phyloP scores from a whole-genome alignment of 2,113 vertebrate species.

The Tinamus guttatus region DNA sequence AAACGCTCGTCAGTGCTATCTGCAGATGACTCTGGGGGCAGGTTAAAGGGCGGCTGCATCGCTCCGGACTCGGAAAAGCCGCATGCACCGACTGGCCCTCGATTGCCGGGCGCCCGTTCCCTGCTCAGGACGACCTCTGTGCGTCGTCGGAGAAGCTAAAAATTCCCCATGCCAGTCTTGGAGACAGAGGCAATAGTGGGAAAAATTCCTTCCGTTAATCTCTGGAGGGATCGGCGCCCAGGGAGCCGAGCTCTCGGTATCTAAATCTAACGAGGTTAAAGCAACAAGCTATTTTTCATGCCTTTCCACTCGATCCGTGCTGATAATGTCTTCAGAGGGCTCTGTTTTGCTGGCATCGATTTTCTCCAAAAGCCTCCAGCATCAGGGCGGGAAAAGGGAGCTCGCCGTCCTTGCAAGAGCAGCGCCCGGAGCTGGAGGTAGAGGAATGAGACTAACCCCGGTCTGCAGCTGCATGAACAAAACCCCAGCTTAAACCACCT shows the following conservation, averaged over 20 bases:
- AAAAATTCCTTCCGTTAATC: neutral
- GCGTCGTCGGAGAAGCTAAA: neutral
- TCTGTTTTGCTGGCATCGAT: neutral
- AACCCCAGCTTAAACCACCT: neutral
- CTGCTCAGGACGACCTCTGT: neutral
- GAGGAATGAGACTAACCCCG: no score
- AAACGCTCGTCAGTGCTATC: neutral
- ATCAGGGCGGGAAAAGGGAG: neutral
- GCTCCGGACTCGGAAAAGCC: accelerated
- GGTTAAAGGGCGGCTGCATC: accelerated
- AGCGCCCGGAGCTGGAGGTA: no score
- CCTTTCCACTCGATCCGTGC: neutral
- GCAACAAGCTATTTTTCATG: neutral
- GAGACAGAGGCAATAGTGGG: neutral
- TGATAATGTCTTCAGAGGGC: neutral
- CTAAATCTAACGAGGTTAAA: neutral
- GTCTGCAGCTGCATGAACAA: no score
- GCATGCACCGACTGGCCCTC: neutral
- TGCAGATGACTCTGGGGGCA: neutral
- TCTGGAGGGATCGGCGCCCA: neutral
- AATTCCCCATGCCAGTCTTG: accelerated
- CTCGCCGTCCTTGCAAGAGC: no score
- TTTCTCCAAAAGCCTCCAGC: neutral
- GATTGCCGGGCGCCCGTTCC: neutral
- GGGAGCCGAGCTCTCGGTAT: neutral